Conservation (phyloP, 2,888 invertebrate species). For the Tholera decimalis region DNA sequence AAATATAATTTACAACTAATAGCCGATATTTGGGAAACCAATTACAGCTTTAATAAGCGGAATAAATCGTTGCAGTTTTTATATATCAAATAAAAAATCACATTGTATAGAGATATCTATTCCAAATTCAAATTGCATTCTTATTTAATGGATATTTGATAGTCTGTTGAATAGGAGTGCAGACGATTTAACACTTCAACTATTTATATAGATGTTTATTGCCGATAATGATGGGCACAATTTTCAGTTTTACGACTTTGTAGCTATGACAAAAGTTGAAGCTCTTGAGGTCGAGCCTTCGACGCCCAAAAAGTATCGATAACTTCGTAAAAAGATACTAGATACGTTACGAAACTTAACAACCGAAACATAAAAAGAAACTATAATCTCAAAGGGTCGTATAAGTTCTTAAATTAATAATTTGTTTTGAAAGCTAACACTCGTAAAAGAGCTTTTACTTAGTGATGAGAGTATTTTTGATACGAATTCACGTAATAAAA, state of each 20-base stretch:
- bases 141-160: constrained; percentile 60
- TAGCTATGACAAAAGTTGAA: constrained; percentile 55
- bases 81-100: constrained; percentile 32
- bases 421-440: constrained; percentile 64
- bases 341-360: constrained; percentile 60
- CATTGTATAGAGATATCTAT: constrained; percentile 40
- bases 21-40: constrained; percentile 39
- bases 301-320: constrained; percentile 52
- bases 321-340: constrained; percentile 62
- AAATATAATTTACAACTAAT: constrained; percentile 44
- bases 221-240: constrained; percentile 60
- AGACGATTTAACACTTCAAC: constrained; percentile 47
- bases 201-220: constrained; percentile 65
- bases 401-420: constrained; percentile 64
- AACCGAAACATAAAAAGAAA: constrained; percentile 63
- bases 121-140: constrained; percentile 48
- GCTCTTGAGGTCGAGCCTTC: constrained; percentile 29
- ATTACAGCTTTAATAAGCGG: constrained; percentile 35
- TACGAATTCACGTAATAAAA: constrained; percentile 60
- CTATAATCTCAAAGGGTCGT: constrained; percentile 57
- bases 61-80: constrained; percentile 53
- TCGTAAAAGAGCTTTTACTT: constrained; percentile 63
- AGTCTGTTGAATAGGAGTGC: constrained; percentile 34
- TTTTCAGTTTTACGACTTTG: constrained; percentile 65
- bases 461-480: constrained; percentile 58